Evolutionary conservation across 2,888 invertebrate genomes (phyloP).

Genomic region (Arctia plantaginis): DNA sequence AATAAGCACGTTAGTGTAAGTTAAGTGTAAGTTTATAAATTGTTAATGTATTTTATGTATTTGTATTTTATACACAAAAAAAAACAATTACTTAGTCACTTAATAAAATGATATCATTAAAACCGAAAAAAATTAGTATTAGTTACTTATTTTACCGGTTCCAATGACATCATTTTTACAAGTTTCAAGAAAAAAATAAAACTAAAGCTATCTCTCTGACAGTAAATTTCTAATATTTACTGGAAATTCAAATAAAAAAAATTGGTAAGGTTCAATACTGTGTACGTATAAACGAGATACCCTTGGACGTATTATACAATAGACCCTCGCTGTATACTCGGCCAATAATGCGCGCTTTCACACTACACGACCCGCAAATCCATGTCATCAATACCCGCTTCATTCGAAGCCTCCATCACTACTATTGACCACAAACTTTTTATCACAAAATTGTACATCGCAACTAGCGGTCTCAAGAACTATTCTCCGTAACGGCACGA

Average conservation of each 20-base stretch:
- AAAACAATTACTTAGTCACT: no score
- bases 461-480: conserved; percentile 59
- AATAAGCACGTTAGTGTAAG: no score
- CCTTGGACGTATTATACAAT: neutral
- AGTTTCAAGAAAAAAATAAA: no score
- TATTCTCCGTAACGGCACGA: conserved; percentile 69
- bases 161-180: no score
- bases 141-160: no score
- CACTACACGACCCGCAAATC: conserved; percentile 1
- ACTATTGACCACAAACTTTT: conserved; percentile 62
- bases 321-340: neutral
- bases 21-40: no score
- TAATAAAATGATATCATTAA: no score
- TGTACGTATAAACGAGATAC: neutral
- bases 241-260: neutral
- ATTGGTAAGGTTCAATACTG: neutral
- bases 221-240: no score
- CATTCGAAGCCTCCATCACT: conserved; percentile 49
- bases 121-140: no score
- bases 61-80: no score
- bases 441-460: conserved; percentile 55
- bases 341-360: conserved; percentile 5
- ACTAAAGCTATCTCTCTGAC: no score
- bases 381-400: conserved; percentile 17
- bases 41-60: no score